Evolutionary conservation across 2,113 vertebrate species (phyloP), one percentile per base, ranked within the genome.

Genomic region (Tachycineta bicolor): DNA sequence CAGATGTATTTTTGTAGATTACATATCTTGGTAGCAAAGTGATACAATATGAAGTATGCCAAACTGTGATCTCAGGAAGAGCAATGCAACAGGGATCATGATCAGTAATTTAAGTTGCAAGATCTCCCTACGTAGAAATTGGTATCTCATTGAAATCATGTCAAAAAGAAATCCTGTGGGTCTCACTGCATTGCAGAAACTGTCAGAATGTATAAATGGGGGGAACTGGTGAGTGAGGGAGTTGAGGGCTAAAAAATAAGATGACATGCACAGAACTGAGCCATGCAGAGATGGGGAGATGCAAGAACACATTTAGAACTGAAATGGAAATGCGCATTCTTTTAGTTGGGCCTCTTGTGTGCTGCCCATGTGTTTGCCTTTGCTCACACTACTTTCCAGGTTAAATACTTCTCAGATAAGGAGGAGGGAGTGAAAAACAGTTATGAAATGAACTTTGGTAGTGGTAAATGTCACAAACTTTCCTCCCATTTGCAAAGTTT

Each of bases 221-320:
- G 74, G 55, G 39, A 88, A 86, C 28, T 34, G 25, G 13, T 49
- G 29, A 62, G n/a, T 4, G 46, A 81, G 50, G n/a, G 44, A 56
- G 25, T 34, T 0, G 0, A 4, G 7, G 50, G 50, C 50, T 50
- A 14, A 80, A 74, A 80, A 65, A 10, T 63, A 43, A 23, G 29
- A 16, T 39, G 52, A 4, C 25, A 14, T 47, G 55, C n/a, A 7
- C 18, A 39, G 31, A 52, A 34, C 21, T 28, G 37, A 75, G 23
- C 65, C 5, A 1, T 29, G 43, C 34, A 13, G 64, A 83, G 33
- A 18, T 23, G 14, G 13, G 24, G 34, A 73, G 49, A 15, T 3
- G 4, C 14, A 47, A 44, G 41, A 87, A 39, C 2, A 1, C 29
- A 22, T 89, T 81, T 74, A 71, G 46, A 78, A 59, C 11, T 50